phyloP scores from a whole-genome alignment of 2,797 vertebrate species.

The Cynodonichthys magdalenae region DNA sequence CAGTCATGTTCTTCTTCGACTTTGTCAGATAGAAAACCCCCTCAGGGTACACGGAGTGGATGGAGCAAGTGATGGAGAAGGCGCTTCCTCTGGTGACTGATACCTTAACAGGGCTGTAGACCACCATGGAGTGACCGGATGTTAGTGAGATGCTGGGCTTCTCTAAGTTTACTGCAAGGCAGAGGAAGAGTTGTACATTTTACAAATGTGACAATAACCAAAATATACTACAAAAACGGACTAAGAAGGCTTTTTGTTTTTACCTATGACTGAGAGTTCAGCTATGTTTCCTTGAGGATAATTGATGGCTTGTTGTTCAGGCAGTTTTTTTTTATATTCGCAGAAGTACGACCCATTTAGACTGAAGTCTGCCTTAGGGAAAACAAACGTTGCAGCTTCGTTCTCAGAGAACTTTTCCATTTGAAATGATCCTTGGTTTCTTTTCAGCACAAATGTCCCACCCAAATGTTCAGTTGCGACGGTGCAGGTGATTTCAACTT shows the following conservation, averaged over 20 bases:
- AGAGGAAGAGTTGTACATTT: conserved; percentile 6
- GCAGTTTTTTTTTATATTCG: conserved; percentile 72
- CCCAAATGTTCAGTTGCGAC: conserved; percentile 56
- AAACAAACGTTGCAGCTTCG: conserved; percentile 49
- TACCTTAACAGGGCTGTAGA: conserved; percentile 61
- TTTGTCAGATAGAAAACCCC: conserved; percentile 69
- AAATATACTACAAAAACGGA: not conserved
- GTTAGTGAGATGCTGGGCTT: conserved; percentile 69
- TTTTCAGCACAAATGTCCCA: conserved; percentile 65
- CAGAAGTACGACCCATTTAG: conserved; percentile 72
- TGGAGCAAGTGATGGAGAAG: conserved; percentile 74
- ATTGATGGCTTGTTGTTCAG: conserved; percentile 44
- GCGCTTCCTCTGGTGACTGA: conserved; percentile 58
- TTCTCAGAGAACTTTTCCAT: conserved; percentile 58
- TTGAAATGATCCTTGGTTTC: conserved; percentile 34
- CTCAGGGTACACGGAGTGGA: conserved; percentile 51
- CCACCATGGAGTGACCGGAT: conserved; percentile 55
- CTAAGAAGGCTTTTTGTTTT: not conserved
- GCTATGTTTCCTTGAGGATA: conserved; percentile 59
- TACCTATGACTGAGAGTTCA: conserved; percentile 63
- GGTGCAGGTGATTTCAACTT: conserved; percentile 70
- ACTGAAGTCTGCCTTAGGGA: conserved; percentile 54
- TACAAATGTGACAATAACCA: not conserved
- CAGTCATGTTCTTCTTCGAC: conserved; percentile 19
- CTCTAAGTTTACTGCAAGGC: conserved; percentile 65